Conservation (phyloP, 2,113 vertebrate species). For the Erpornis zantholeuca region DNA sequence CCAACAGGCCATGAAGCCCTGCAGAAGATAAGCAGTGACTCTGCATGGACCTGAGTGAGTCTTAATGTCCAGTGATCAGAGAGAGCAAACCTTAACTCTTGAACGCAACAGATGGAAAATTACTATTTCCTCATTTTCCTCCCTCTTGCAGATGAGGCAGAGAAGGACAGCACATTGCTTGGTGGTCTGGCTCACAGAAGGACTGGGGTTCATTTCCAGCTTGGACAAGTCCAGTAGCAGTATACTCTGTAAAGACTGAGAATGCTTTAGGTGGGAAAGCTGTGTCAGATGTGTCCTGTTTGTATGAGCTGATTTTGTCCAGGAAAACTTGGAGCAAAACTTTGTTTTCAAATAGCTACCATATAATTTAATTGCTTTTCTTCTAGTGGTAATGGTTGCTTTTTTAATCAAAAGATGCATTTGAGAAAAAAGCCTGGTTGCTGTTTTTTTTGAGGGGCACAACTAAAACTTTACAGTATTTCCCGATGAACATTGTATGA, state of each 20-base stretch:
- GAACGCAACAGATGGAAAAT: background rate
- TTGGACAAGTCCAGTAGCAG: background rate
- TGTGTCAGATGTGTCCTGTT: background rate
- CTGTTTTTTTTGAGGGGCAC: background rate
- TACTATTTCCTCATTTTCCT: background rate
- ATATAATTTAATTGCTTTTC: background rate
- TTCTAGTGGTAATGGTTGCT: background rate
- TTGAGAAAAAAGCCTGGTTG: constrained; percentile 30
- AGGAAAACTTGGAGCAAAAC: background rate
- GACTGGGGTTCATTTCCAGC: background rate
- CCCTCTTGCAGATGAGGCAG: background rate
- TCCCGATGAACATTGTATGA: constrained; percentile 25
- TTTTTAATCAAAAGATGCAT: constrained; percentile 31
- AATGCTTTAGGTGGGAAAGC: background rate
- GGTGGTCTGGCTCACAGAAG: background rate
- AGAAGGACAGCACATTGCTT: background rate
- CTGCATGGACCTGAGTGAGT: background rate
- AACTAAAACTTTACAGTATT: constrained; percentile 27
- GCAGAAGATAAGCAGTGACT: background rate
- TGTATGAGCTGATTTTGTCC: background rate
- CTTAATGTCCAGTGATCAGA: background rate
- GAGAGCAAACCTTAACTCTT: background rate
- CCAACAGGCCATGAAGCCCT: rapidly evolving
- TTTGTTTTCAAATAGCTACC: background rate
- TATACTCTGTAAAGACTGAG: background rate